These are phyloP conservation scores for Manis javanica DNA, from an alignment of 2,797 vertebrate species.

Conservation along the genomic window DNA sequence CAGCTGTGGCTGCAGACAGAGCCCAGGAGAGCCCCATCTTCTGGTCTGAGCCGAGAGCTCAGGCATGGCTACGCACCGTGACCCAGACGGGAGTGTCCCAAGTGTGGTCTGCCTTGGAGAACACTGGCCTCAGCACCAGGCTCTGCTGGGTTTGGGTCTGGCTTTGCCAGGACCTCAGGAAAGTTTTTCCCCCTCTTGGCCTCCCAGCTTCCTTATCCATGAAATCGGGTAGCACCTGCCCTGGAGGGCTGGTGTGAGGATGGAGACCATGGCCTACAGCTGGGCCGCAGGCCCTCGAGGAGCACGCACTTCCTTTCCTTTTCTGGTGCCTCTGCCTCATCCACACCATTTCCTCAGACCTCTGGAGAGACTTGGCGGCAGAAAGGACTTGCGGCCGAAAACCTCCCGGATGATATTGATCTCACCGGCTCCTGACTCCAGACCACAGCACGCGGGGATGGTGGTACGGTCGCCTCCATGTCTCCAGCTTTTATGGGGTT, in stretches of 20 bases:
- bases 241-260: fast-evolving
- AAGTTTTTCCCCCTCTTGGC: not conserved
- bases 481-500: constrained; percentile 62
- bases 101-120: not conserved
- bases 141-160: not conserved
- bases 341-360: not conserved
- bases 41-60: fast-evolving
- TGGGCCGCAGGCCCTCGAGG: not conserved
- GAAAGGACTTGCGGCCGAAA: not conserved
- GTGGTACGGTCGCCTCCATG: not conserved
- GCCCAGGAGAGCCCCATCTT: not conserved
- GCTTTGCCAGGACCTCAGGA: not conserved
- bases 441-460: not conserved
- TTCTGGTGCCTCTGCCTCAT: not conserved
- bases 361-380: constrained; percentile 44
- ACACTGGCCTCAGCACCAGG: not conserved
- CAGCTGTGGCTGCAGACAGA: not conserved
- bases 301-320: not conserved
- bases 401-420: constrained; percentile 29
- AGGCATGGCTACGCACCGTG: not conserved
- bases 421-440: constrained; percentile 28
- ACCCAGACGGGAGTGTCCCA: fast-evolving
- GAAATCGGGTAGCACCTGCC: not conserved
- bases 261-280: not conserved
- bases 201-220: not conserved